phyloP scores from a whole-genome alignment of 2,888 invertebrate genomes.

The Tolmerus cingulatus region DNA sequence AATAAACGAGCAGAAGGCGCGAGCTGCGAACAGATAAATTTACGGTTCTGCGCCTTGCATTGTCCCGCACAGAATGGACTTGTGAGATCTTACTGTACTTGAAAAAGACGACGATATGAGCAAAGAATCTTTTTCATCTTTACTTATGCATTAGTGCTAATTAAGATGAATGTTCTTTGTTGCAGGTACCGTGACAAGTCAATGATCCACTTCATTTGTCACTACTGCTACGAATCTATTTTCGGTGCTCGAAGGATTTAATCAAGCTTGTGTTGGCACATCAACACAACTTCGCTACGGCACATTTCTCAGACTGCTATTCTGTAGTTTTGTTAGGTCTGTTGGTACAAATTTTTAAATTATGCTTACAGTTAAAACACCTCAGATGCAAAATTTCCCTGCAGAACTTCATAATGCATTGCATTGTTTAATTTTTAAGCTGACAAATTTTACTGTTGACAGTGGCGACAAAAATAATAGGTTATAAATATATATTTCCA shows the following conservation, averaged over 20 bases:
- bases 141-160: slow-evolving; percentile 12
- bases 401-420: too few relatives aligned
- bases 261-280: slow-evolving; percentile 19
- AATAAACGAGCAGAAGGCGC: slow-evolving; percentile 17
- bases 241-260: neutral
- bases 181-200: slow-evolving; percentile 4
- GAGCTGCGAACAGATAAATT: slow-evolving; percentile 31
- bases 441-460: too few relatives aligned
- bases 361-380: neutral
- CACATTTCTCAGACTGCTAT: neutral
- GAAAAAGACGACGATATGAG: neutral
- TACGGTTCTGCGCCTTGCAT: neutral
- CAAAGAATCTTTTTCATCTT: slow-evolving; percentile 21
- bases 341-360: neutral
- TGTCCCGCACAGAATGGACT: neutral
- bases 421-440: too few relatives aligned
- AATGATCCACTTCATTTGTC: slow-evolving; percentile 24
- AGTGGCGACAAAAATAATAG: too few relatives aligned
- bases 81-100: neutral
- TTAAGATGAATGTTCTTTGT: slow-evolving; percentile 3
- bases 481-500: too few relatives aligned
- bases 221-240: slow-evolving; percentile 9
- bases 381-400: neutral
- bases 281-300: neutral
- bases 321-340: neutral